phyloP scores from a whole-genome alignment of 2,113 vertebrate genomes.

The Phainopepla nitens region DNA sequence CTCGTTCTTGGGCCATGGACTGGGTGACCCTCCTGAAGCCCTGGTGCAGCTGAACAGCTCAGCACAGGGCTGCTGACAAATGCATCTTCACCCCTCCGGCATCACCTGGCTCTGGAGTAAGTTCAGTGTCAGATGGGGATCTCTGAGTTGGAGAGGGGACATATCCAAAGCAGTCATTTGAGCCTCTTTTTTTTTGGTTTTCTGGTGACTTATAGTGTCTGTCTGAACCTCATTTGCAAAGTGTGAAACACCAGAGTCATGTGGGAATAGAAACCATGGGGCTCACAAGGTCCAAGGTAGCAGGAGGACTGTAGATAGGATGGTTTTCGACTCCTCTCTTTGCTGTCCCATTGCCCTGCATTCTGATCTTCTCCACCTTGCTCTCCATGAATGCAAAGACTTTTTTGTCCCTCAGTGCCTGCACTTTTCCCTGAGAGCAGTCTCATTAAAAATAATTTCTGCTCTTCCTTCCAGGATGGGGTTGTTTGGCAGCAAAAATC shows the following conservation, averaged over 20 bases:
- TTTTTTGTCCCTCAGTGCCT: not conserved
- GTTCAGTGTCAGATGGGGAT: not conserved
- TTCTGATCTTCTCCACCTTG: not conserved
- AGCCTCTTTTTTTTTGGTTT: not conserved
- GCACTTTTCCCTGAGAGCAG: not conserved
- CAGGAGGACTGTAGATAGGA: not conserved
- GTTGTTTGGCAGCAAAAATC: conserved; percentile 36
- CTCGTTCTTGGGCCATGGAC: not conserved
- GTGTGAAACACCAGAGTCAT: not conserved
- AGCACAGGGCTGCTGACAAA: not conserved
- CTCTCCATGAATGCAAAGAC: not conserved
- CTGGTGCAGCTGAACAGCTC: not conserved
- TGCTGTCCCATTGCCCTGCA: not conserved
- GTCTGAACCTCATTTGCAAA: not conserved
- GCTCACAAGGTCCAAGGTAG: not conserved
- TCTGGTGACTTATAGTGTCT: not conserved
- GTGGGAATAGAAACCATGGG: not conserved
- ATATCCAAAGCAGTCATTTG: not conserved
- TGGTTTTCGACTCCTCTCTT: not conserved
- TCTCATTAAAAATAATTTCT: not conserved
- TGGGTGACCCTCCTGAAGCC: not conserved
- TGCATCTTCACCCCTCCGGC: fast-evolving
- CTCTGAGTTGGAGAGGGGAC: not conserved
- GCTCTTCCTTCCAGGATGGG: conserved; percentile 47
- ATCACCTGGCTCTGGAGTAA: not conserved